Evolutionary conservation across 2,888 invertebrate species (phyloP), one percentile per base, ranked within the genome.

Genomic region (Oligia strigilis): DNA sequence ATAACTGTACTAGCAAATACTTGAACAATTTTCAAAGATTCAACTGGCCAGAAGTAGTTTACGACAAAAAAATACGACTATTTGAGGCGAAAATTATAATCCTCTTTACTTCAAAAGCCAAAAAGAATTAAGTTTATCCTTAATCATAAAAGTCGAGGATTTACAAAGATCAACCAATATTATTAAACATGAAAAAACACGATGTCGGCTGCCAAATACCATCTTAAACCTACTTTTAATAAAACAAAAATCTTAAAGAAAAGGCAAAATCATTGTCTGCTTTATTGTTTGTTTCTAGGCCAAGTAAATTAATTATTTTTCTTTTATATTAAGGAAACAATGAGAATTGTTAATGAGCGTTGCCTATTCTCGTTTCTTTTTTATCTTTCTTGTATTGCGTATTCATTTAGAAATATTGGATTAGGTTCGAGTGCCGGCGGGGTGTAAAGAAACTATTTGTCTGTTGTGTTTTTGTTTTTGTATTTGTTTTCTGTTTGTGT

Each of bases 261-360:
- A 89, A 85, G 81, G 88, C 85, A 79, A 89, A 88, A 89, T 89
- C 83, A 89, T 89, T 83, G 78, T 84, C 78, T 82, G 84, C 78
- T 86, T 87, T 88, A 87, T 87, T 90, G 91, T 92, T 91, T 89
- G 87, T 91, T 91, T 93, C 91, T 90, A 89, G 91, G 92, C 83
- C 92, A 90, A 93, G 93, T 92, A 92, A 95, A 94, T 94, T 94
- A 94, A 95, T 95, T 94, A 94, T 94, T 93, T 72, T 94, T 92
- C 92, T 92, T 95, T 94, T 94, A 93, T 93, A 89, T 89, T 90
- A 92, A 89, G 88, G 92, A 93, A 95, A 95, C 95, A 95, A 94
- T 94, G 91, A 90, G 93, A 95, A 94, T 94, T 94, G 94, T 94
- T 94, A 95, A 95, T 94, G 94, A 94, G 92, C 91, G 90, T 88